Conservation (phyloP, 2,113 vertebrate species). For the Ranitomeya imitator region DNA sequence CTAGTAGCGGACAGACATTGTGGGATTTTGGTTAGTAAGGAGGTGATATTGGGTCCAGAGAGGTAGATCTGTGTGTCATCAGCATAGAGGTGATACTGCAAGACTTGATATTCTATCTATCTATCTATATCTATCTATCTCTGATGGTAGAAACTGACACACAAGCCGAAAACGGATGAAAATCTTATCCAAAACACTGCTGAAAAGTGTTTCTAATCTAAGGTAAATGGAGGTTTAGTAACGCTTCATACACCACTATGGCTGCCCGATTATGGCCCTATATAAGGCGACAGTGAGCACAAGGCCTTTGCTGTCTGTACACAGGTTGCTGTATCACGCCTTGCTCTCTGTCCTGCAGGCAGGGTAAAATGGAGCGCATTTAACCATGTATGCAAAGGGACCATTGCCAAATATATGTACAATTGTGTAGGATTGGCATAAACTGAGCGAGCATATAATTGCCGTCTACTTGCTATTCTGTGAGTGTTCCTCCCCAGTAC, state of each 20-base stretch:
- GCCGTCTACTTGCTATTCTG: not conserved
- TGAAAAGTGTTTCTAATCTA: not conserved
- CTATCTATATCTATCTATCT: too few species aligned
- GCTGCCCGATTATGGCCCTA: not conserved
- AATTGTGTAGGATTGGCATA: slow-evolving; percentile 23
- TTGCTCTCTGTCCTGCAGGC: not conserved
- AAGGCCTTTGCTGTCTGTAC: too few species aligned
- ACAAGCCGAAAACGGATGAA: too few species aligned
- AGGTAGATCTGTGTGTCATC: too few species aligned
- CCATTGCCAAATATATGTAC: not conserved
- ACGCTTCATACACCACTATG: not conserved
- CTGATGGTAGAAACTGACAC: too few species aligned
- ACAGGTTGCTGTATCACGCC: not conserved
- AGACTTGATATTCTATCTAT: too few species aligned
- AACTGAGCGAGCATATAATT: not conserved
- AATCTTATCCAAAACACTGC: too few species aligned
- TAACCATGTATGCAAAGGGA: not conserved
- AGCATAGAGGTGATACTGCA: too few species aligned
- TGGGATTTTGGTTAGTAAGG: too few species aligned
- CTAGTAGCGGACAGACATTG: too few species aligned
- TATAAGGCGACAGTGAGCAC: not conserved
- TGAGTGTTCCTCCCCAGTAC: not conserved
- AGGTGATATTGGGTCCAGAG: too few species aligned
- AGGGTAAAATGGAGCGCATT: not conserved
- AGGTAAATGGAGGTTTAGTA: not conserved